These are phyloP conservation scores for Promerops cafer DNA, from an alignment of 2,113 vertebrate genomes.

Conservation along the genomic window DNA sequence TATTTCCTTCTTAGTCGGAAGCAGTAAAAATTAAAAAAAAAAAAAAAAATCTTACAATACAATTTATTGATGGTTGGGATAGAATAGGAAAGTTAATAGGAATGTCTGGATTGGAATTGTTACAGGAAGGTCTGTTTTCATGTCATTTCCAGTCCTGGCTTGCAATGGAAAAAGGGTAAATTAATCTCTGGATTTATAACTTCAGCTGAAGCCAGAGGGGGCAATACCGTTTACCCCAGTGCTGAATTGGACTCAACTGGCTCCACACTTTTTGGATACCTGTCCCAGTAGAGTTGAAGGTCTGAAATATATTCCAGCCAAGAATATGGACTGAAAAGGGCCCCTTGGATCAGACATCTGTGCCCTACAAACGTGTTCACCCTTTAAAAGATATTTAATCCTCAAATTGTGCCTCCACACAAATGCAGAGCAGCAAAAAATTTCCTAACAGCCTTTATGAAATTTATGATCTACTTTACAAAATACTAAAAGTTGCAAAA, in stretches of 20 bases:
- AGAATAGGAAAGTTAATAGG: background rate
- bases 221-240: background rate
- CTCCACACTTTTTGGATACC: background rate
- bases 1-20: background rate
- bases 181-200: background rate
- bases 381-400: background rate
- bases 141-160: background rate
- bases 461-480: constrained; percentile 30
- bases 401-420: background rate
- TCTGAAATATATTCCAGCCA: background rate
- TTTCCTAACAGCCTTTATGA: constrained; percentile 23
- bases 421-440: background rate
- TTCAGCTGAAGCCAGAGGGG: background rate
- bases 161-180: background rate
- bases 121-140: background rate
- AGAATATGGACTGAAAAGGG: background rate
- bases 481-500: constrained; percentile 52
- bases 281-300: background rate
- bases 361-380: background rate
- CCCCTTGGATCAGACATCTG: background rate
- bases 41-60: background rate
- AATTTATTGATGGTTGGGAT: background rate
- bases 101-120: background rate
- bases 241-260: background rate
- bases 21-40: background rate